Evolutionary conservation across 2,888 invertebrate species (phyloP).

Genomic region (Acronicta psi): DNA sequence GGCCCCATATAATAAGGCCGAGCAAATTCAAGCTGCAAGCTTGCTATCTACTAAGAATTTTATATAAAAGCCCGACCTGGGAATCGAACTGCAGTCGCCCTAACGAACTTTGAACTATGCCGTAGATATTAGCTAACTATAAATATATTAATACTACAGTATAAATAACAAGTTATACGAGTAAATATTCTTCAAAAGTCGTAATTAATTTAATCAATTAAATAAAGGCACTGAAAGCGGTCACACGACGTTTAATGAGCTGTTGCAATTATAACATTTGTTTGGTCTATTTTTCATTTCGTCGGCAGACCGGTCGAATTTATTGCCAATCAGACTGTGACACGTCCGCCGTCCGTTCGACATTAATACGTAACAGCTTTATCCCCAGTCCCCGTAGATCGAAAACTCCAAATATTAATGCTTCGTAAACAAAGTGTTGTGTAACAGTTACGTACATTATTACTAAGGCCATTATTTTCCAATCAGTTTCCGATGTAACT

Average conservation of each 20-base stretch:
- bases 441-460: slow-evolving; percentile 19
- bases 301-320: slow-evolving; percentile 43
- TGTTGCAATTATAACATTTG: slow-evolving; percentile 45
- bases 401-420: slow-evolving; percentile 37
- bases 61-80: no score
- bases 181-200: not conserved
- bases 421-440: slow-evolving; percentile 18
- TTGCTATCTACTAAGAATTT: no score
- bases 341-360: slow-evolving; percentile 50
- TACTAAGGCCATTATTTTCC: not conserved
- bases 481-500: not conserved
- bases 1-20: no score
- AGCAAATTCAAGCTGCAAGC: no score
- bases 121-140: no score
- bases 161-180: no score
- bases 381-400: slow-evolving; percentile 32
- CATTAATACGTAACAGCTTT: slow-evolving; percentile 49
- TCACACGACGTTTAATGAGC: slow-evolving; percentile 37
- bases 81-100: no score
- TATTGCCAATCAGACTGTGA: slow-evolving; percentile 59
- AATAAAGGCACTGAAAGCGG: not conserved
- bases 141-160: no score
- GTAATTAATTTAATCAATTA: not conserved
- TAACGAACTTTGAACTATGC: no score
- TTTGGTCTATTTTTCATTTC: slow-evolving; percentile 38